Percentiles rank a stretch among this genome's conserved stretches.
phyloP scores from a whole-genome alignment of 2,797 vertebrate species.

The Coendou prehensilis region DNA sequence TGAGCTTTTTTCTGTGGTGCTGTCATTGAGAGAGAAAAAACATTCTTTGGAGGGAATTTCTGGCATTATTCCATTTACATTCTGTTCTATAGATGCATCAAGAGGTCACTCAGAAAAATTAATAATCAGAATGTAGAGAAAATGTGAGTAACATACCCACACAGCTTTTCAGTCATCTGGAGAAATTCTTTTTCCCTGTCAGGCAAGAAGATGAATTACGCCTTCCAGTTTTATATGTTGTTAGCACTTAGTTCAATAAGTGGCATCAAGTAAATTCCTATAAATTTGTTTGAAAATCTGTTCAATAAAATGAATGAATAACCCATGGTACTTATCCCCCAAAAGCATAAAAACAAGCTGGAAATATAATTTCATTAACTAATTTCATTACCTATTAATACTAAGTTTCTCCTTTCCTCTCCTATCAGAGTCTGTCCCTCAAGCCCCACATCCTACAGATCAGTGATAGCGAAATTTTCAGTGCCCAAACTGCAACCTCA shows the following conservation, averaged over 20 bases:
- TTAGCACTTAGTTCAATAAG: neutral
- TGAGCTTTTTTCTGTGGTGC: neutral
- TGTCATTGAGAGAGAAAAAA: neutral
- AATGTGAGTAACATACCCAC: neutral
- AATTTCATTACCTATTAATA: neutral
- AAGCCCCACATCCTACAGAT: neutral
- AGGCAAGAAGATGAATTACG: neutral
- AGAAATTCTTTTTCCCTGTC: neutral
- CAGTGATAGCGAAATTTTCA: neutral
- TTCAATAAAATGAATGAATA: neutral
- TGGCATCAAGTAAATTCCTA: neutral
- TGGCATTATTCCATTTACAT: neutral
- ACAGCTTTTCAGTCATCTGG: neutral
- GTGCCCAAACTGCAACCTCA: neutral
- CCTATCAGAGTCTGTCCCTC: neutral
- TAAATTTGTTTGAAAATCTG: conserved; percentile 20
- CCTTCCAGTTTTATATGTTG: neutral
- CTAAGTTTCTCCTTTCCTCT: neutral
- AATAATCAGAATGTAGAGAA: neutral
- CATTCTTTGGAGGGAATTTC: neutral
- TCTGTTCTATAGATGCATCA: neutral
- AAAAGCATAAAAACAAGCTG: neutral
- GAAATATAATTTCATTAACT: neutral
- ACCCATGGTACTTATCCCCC: neutral
- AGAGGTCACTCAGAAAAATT: neutral